phyloP scores from a whole-genome alignment of 1,140 invertebrate genomes.

The Teleogryllus occipitalis region DNA sequence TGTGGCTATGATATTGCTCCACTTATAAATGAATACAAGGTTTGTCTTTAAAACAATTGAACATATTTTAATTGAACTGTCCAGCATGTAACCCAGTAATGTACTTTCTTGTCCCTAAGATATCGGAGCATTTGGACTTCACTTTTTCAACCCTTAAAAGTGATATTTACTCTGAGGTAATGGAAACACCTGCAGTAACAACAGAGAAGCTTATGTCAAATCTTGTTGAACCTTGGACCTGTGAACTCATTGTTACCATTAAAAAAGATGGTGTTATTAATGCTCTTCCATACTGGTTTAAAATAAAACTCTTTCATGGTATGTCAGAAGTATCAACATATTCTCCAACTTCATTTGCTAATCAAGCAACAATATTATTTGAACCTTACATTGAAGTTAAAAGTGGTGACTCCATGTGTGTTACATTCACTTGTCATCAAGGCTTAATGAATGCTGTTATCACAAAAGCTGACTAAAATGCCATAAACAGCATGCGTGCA shows the following conservation, averaged over 20 bases:
- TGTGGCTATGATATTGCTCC: conserved; percentile 38
- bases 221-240: not conserved
- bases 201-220: not conserved
- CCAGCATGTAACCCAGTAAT: conserved; percentile 18
- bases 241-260: not conserved
- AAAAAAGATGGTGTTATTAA: conserved; percentile 27
- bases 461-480: not conserved
- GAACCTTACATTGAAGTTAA: conserved; percentile 28
- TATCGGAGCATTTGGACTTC: conserved; percentile 24
- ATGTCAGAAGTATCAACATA: conserved; percentile 27
- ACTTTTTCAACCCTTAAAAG: conserved; percentile 29
- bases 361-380: conserved; percentile 33
- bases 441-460: conserved; percentile 28
- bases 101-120: conserved; percentile 17
- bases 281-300: conserved; percentile 35
- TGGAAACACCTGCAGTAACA: not conserved
- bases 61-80: not conserved
- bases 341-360: conserved; percentile 32
- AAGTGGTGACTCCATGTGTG: conserved; percentile 24
- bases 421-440: conserved; percentile 31
- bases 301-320: conserved; percentile 27
- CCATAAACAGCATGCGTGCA: too few relatives aligned
- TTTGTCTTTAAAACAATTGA: conserved; percentile 24
- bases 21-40: conserved; percentile 42
- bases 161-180: not conserved